Evolutionary conservation across 2,797 vertebrate genomes (phyloP).

Genomic region (Danionella dracula): DNA sequence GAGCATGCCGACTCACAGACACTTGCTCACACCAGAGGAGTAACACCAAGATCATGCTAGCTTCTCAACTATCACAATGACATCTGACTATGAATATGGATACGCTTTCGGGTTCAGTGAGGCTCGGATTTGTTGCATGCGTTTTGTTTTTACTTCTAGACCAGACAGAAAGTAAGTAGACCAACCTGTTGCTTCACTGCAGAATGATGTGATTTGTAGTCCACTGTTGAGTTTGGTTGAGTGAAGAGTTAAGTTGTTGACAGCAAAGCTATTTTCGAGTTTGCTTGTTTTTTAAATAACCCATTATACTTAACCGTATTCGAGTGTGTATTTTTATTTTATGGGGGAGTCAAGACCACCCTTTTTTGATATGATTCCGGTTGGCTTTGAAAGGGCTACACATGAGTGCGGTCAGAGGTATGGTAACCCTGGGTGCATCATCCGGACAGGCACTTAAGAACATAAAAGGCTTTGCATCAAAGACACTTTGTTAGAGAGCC

Average conservation of each 20-base stretch:
- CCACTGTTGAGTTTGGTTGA: constrained; percentile 14
- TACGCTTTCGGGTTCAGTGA: constrained; percentile 2
- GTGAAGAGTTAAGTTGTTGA: neutral
- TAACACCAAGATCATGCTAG: constrained; percentile 9
- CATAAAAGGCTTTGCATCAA: constrained; percentile 33
- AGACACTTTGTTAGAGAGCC: constrained; percentile 6
- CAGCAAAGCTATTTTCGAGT: too few species aligned
- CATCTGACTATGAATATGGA: constrained; percentile 34
- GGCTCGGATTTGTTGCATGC: constrained; percentile 8
- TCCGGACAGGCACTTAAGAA: constrained; percentile 15
- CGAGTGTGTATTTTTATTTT: neutral
- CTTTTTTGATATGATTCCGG: neutral
- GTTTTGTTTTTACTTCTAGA: constrained; percentile 17
- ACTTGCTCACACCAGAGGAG: constrained; percentile 23
- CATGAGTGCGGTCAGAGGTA: neutral
- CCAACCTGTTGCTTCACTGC: neutral
- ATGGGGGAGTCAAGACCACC: neutral
- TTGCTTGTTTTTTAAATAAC: too few species aligned
- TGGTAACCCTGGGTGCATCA: neutral
- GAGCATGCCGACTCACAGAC: neutral
- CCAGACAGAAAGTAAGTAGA: constrained; percentile 38
- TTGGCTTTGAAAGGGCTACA: neutral
- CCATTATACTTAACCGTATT: too few species aligned
- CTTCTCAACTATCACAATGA: constrained; percentile 30
- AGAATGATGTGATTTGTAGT: neutral